Evolutionary conservation across 1,140 invertebrate genomes (phyloP).

Genomic region (Saxidomus purpurata): DNA sequence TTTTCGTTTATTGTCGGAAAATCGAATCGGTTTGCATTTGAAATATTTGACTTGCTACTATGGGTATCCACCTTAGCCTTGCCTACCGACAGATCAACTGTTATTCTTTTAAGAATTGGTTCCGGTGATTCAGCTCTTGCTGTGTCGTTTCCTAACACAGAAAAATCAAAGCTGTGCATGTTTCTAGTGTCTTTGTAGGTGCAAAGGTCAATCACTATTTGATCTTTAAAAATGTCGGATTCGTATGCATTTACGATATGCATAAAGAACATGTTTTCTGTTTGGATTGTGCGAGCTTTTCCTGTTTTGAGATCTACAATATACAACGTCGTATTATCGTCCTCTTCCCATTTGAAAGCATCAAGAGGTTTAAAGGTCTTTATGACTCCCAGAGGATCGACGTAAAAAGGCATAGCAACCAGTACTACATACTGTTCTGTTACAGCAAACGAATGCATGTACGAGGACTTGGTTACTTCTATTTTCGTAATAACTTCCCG

Average conservation of each 20-base stretch:
- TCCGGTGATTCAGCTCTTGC: constrained; percentile 70
- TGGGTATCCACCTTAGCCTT: constrained; percentile 29
- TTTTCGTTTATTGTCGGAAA: constrained; percentile 83
- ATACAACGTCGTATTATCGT: constrained; percentile 72
- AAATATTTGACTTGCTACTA: background rate
- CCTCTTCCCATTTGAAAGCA: constrained; percentile 75
- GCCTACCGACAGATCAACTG: constrained; percentile 71
- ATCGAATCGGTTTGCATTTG: constrained; percentile 74
- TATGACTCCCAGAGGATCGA: constrained; percentile 75
- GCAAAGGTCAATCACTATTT: constrained; percentile 80
- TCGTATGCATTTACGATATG: constrained; percentile 84
- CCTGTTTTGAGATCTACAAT: constrained; percentile 75
- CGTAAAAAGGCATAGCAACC: constrained; percentile 78
- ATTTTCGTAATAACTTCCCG: constrained; percentile 75
- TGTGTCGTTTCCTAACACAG: background rate
- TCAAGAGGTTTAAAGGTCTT: constrained; percentile 70
- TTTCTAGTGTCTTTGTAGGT: constrained; percentile 75
- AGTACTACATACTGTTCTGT: constrained; percentile 80
- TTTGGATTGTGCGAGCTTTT: constrained; percentile 69
- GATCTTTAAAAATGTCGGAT: constrained; percentile 46
- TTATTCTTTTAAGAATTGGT: constrained; percentile 72
- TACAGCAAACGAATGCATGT: constrained; percentile 83
- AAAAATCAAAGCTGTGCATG: constrained; percentile 64
- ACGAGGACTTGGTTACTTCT: constrained; percentile 76
- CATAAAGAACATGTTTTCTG: constrained; percentile 77